Percentiles rank a stretch among this genome's conserved stretches.
Evolutionary conservation across 23 tunicate genomes (phyloP).

Genomic region (Oikopleura vanhoeffeni): DNA sequence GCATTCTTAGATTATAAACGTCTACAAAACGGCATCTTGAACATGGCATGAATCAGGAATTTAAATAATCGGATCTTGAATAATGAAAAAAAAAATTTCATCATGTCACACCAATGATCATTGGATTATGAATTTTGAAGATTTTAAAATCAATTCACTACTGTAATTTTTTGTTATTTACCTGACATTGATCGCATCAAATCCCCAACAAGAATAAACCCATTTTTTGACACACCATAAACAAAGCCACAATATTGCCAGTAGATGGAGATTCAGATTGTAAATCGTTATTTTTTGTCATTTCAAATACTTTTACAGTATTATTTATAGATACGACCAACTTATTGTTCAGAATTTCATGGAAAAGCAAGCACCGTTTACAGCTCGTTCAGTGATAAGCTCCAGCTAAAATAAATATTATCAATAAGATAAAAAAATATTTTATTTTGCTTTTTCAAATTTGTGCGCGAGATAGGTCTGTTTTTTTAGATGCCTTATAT

Average conservation of each 20-base stretch:
- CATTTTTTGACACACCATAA: slow-evolving; percentile 29
- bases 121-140: too few relatives aligned
- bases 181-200: slow-evolving; percentile 61
- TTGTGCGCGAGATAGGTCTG: too few relatives aligned
- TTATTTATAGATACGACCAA: not conserved
- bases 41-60: not conserved
- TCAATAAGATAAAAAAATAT: too few relatives aligned
- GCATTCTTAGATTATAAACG: not conserved
- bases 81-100: not conserved
- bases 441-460: too few relatives aligned
- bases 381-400: not conserved
- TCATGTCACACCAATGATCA: not conserved
- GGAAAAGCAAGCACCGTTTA: not conserved
- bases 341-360: not conserved
- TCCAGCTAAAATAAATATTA: too few relatives aligned
- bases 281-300: not conserved
- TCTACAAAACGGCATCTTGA: not conserved
- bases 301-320: not conserved
- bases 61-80: not conserved
- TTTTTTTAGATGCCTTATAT: too few relatives aligned
- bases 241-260: not conserved
- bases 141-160: too few relatives aligned
- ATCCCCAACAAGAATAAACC: slow-evolving; percentile 67
- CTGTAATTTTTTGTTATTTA: too few relatives aligned
- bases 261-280: not conserved